Percentiles rank a stretch among this genome's conserved stretches.
phyloP scores from a whole-genome alignment of 2,888 invertebrate genomes.

The Spisula subtruncata region DNA sequence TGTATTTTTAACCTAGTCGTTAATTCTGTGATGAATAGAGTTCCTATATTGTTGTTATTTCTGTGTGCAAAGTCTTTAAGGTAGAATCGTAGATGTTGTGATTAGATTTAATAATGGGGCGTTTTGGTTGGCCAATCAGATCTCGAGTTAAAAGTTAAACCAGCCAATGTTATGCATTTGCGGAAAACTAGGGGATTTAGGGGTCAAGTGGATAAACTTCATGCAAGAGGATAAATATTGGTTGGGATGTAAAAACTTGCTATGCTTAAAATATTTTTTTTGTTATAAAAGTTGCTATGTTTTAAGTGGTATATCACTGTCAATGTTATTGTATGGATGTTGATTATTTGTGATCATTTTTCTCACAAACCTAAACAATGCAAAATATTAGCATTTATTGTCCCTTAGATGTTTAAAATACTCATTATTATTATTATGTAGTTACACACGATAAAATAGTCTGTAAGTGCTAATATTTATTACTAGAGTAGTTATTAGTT shows the following conservation, averaged over 20 bases:
- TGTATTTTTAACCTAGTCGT: neutral
- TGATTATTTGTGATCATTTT: neutral
- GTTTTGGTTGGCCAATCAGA: no score
- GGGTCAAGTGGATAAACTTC: no score
- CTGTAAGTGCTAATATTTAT: conserved; percentile 10
- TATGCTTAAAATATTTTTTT: no score
- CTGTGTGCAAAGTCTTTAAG: neutral
- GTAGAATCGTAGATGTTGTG: no score
- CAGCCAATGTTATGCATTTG: no score
- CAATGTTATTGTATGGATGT: neutral
- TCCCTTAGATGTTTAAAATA: neutral
- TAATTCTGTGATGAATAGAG: neutral
- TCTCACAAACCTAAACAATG: neutral
- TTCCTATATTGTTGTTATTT: neutral
- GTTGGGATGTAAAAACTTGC: no score
- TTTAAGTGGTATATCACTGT: neutral
- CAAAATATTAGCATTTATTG: neutral
- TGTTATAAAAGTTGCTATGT: no score
- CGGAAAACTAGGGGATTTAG: no score
- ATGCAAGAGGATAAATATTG: no score
- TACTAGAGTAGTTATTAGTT: neutral
- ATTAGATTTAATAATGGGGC: no score
- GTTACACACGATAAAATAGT: neutral
- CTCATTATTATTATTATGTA: neutral
- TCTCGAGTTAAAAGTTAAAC: no score